Base-by-base conservation (phyloP, 2,113 vertebrate species). In the Chionis minor region DNA sequence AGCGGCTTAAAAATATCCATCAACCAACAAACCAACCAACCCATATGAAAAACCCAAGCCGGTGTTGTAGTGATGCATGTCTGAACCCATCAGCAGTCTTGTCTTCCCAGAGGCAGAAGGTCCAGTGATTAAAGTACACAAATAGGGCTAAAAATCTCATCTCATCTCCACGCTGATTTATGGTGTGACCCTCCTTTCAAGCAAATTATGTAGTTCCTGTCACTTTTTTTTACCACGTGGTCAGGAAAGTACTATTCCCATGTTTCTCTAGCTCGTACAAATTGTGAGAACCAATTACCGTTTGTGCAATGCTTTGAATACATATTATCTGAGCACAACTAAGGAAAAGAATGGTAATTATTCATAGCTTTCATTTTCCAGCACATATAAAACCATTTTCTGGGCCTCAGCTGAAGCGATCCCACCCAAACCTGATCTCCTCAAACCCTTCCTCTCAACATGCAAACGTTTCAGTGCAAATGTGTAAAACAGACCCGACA, bases 351-450 rank as follows among this genome's bases (percentile, higher is more conserved):
- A 89, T 44, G 58, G 81, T 80, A 91, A 94, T 92, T 95, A 87
- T 72, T 87, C 70, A 24, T 12, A 70, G 70, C 88, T 95, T 91
- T 85, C 81, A 67, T 89, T 91, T 92, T 77, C 62, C 45, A 44
- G 84, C 35, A 85, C 45, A 89, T 87, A 92, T 73, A 79, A 91
- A 89, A 89, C 81, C 77, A 93, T 87, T 95, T 84, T 80, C 62
- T 54, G 19, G 61, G 62, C 47, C 78, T 86, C 73, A 73, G 42
- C 71, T 73, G 16, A 82, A 81, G 63, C 1, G 14, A 93, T 89
- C 91, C 28, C 86, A 91, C 86, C 86, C 77, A 91, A 89, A 94
- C 61, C 61, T 65, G 66, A 44, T 83, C 35, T 58, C 54, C 35
- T 81, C 69, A 95, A 81, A 38, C 13, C 71, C 19, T 12, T 40